A percentile compares a stretch with the other conserved stretches of the same genome.
Conservation (phyloP, 1,140 invertebrate genomes). For the Plectrocnemia conspersa region DNA sequence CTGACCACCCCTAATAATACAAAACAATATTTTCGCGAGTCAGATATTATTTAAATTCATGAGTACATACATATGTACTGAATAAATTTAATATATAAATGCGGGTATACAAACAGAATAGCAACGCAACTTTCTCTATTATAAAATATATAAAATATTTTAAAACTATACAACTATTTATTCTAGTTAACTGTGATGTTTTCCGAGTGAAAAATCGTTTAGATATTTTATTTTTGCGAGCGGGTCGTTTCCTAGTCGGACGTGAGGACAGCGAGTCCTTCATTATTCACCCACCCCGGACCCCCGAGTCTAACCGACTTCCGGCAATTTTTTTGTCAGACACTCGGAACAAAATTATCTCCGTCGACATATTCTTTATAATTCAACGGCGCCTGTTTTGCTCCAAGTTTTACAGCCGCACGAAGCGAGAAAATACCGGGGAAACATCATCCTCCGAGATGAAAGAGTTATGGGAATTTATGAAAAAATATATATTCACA, state of each 20-base stretch:
- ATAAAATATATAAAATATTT: neutral
- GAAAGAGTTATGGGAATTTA: no score
- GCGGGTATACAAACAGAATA: no score
- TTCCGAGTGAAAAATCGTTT: conserved; percentile 13
- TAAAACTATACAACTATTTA: neutral
- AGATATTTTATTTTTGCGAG: conserved; percentile 6
- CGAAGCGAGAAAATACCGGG: no score
- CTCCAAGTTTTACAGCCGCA: no score
- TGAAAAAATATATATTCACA: no score
- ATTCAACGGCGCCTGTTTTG: neutral
- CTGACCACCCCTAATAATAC: no score
- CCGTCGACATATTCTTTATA: conserved; percentile 7
- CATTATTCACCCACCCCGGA: conserved; percentile 18
- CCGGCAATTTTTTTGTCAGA: conserved; percentile 2
- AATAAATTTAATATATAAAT: no score
- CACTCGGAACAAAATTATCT: conserved; percentile 5
- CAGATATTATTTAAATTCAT: no score
- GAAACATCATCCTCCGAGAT: no score
- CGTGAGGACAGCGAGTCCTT: conserved; percentile 12
- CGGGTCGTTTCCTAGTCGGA: conserved; percentile 12
- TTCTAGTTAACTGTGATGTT: neutral
- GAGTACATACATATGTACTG: no score
- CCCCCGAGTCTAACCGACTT: neutral
- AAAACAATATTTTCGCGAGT: no score
- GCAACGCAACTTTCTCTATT: no score